These are phyloP conservation scores for Peromyscus leucopus DNA, from an alignment of 2,113 vertebrate species.

Conservation along the genomic window DNA sequence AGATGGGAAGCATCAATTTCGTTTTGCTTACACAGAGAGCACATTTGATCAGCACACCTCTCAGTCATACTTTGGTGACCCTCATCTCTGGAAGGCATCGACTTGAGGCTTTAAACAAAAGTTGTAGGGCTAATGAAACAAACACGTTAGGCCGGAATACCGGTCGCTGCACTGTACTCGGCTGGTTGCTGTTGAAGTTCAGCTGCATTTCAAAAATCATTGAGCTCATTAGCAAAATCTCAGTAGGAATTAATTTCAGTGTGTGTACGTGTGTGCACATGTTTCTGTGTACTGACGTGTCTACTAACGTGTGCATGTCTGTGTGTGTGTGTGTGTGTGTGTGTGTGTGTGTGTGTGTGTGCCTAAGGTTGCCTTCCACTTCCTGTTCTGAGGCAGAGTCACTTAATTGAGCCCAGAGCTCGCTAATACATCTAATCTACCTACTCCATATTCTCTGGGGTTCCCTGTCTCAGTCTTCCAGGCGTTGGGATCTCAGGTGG, in stretches of 20 bases:
- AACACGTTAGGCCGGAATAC: constrained; percentile 71
- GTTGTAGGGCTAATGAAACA: constrained; percentile 60
- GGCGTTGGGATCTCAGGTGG: too few species aligned
- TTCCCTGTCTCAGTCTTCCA: neutral
- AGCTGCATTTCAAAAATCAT: constrained; percentile 45
- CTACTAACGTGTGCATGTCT: neutral
- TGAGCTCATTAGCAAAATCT: neutral
- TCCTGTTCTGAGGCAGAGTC: neutral
- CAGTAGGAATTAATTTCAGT: neutral
- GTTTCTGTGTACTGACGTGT: neutral
- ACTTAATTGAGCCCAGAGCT: neutral
- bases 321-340: neutral
- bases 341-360: neutral
- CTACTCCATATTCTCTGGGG: neutral
- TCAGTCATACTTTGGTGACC: constrained; percentile 67
- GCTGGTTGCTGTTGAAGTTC: constrained; percentile 76
- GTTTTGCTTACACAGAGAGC: neutral
- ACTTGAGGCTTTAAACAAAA: constrained; percentile 73
- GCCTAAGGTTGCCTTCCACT: neutral
- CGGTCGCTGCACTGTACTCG: constrained; percentile 66
- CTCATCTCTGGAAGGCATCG: constrained; percentile 69
- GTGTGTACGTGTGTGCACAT: neutral
- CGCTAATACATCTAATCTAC: too few species aligned
- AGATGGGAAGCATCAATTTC: neutral
- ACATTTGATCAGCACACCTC: neutral